Percentiles rank a stretch among this genome's conserved stretches.
Evolutionary conservation across 1,140 invertebrate species (phyloP).

Genomic region (Kradibia gibbosae): DNA sequence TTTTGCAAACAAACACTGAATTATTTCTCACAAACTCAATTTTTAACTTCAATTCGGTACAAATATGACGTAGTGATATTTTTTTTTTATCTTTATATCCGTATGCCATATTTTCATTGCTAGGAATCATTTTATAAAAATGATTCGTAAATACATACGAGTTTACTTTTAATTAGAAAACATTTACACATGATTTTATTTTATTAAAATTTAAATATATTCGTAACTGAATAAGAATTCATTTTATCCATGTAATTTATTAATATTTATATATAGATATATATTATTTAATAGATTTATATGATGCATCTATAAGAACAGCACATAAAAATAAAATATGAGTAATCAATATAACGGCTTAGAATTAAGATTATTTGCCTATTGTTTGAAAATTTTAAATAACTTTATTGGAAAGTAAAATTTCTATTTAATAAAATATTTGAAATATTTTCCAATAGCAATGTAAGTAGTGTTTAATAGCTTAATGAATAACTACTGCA

Average conservation of each 20-base stretch:
- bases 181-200: not conserved
- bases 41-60: not conserved
- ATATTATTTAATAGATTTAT: not conserved
- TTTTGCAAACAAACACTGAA: not conserved
- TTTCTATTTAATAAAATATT: not conserved
- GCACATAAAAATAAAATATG: constrained; percentile 8
- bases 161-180: not conserved
- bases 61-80: not conserved
- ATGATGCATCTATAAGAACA: not conserved
- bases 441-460: not conserved
- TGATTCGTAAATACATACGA: not conserved
- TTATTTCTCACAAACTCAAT: not conserved
- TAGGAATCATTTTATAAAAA: constrained; percentile 17
- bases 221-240: not conserved
- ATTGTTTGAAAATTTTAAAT: not conserved
- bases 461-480: not conserved
- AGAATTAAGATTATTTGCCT: not conserved
- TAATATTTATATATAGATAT: not conserved
- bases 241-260: not conserved
- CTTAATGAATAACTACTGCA: not conserved
- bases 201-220: not conserved
- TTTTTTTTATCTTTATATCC: not conserved
- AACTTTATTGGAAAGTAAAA: not conserved
- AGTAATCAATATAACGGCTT: not conserved
- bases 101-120: constrained; percentile 24